Conservation (phyloP, 92 coral and sea anemone genomes). For the Zoanthus gigantus region DNA sequence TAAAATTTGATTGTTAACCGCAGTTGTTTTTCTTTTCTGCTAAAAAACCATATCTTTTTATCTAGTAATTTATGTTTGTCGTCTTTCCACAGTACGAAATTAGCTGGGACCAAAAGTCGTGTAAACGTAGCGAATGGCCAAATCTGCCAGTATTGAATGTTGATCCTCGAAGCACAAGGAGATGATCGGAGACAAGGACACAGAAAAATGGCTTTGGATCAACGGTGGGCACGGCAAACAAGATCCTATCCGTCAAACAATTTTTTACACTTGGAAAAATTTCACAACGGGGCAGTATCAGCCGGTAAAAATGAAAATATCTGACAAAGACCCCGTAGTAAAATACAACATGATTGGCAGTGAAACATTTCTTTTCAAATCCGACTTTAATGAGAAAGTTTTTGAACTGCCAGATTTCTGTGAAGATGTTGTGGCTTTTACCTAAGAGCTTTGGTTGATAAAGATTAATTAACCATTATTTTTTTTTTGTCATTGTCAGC, state of each 20-base stretch:
- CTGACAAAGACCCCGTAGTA: neutral
- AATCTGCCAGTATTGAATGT: neutral
- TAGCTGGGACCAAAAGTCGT: constrained; percentile 10
- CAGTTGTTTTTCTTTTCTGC: too few species aligned
- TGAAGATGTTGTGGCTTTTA: neutral
- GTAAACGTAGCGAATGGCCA: neutral
- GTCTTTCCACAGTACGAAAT: neutral
- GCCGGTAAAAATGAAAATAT: neutral
- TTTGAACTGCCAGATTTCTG: constrained; percentile 33
- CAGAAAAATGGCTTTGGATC: constrained; percentile 34
- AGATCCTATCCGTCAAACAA: neutral
- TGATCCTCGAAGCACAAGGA: constrained; percentile 7
- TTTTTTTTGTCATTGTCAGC: neutral
- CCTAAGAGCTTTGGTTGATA: too few species aligned
- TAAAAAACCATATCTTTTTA: neutral
- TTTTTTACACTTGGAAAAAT: constrained; percentile 11
- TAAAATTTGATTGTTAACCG: too few species aligned
- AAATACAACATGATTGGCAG: neutral
- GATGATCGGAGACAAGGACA: constrained; percentile 6
- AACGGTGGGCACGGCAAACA: constrained; percentile 11
- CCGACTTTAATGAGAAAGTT: neutral
- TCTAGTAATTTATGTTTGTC: neutral
- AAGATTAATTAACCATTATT: neutral
- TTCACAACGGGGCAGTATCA: neutral
- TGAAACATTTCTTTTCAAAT: neutral